Evolutionary conservation across 2,888 invertebrate genomes (phyloP), one percentile per base, ranked within the genome.

Genomic region (Plebejus melissa): DNA sequence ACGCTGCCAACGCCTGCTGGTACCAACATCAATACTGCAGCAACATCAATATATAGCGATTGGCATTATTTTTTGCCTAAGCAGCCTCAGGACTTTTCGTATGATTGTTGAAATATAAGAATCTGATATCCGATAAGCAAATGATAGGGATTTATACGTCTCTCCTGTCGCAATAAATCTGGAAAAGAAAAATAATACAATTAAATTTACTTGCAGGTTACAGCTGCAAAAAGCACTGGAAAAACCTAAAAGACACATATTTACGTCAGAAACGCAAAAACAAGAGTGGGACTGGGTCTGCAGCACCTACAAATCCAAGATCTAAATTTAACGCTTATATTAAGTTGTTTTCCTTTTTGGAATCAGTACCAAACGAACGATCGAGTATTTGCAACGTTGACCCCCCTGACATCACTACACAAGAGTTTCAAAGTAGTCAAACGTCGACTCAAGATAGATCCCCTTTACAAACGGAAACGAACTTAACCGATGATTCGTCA

Each of bases 61-160:
- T 22, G 22, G 22, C 22, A 22, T 22, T 22, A 22, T 22, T 22
- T 22, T 22, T 22, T 22, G 22, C 22, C 22, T 22, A 22, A 22
- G 22, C 22, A 22, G 22, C 22, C 22, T 22, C 22, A 22, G 22
- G 22, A 50, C 50, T 50, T 50, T 50, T 11, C 50, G 50, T 50
- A 50, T 50, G 50, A 50, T 50, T 50, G 50, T 50, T 50, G 71
- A 71, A 38, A 71, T 71, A 22, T 71, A 71, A 38, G 41, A 41
- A n/a, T n/a, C 71, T 41, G 71, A 71, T 71, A 41, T 71, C n/a
- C 71, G 71, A 41, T 41, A 71, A 9, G 71, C 38, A 71, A 41
- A 41, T 41, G 16, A 71, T 71, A 71, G 16, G 38, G 71, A 71
- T 41, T 41, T 22, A 41, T 71, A 71, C n/a, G 41, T 69, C 36